phyloP scores from a whole-genome alignment of 2,797 vertebrate genomes.

The Phylloscopus collybita region DNA sequence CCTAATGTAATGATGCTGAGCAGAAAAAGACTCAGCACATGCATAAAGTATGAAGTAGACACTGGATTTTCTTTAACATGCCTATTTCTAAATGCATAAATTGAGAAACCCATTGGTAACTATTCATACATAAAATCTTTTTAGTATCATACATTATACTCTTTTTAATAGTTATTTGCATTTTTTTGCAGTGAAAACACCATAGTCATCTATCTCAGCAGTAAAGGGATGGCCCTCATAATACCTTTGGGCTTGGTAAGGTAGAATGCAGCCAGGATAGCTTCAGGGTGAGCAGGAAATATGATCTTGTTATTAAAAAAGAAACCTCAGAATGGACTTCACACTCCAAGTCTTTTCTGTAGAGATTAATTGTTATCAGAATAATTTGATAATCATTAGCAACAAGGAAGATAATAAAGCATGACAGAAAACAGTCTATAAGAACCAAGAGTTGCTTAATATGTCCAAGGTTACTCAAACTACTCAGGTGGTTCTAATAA shows the following conservation, averaged over 20 bases:
- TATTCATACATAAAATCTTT: not conserved
- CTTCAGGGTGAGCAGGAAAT: not conserved
- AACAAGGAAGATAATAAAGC: not conserved
- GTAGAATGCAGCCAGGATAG: not conserved
- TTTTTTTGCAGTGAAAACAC: not conserved
- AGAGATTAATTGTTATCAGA: not conserved
- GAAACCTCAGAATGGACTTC: not conserved
- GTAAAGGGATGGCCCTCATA: not conserved
- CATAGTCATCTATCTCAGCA: not conserved
- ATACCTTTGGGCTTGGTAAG: not conserved
- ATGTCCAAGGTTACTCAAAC: not conserved
- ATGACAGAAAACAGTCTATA: not conserved
- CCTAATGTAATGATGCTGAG: conserved; percentile 23
- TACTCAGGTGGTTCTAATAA: not conserved
- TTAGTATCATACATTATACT: not conserved
- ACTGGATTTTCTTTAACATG: not conserved
- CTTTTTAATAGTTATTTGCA: not conserved
- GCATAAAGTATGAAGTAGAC: not conserved
- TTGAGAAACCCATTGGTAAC: not conserved
- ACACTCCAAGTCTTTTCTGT: not conserved
- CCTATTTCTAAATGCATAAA: not conserved
- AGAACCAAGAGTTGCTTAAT: not conserved
- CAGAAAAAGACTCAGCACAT: not conserved
- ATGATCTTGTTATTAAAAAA: not conserved
- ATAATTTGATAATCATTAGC: not conserved